These are phyloP conservation scores for Cyclophora punctaria DNA, from an alignment of 2,888 invertebrate species.

Conservation along the genomic window DNA sequence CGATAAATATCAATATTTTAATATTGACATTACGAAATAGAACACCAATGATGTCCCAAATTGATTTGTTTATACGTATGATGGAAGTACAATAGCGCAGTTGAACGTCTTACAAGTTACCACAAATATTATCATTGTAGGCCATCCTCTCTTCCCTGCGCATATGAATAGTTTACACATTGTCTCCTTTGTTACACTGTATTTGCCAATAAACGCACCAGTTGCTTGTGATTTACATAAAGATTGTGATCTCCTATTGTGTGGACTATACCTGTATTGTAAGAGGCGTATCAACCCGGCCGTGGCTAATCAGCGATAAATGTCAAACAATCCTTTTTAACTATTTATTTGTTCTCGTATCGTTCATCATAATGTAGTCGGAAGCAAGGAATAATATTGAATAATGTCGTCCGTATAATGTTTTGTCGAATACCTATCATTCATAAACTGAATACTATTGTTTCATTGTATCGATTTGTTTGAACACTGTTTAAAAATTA, in stretches of 20 bases:
- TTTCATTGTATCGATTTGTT: too few relatives aligned
- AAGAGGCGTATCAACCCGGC: constrained; percentile 33
- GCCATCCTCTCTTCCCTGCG: constrained; percentile 11
- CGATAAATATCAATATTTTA: constrained; percentile 3
- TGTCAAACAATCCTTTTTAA: constrained; percentile 40
- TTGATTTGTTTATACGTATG: constrained; percentile 5
- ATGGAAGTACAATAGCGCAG: constrained; percentile 2
- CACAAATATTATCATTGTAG: constrained; percentile 10
- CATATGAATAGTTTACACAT: constrained; percentile 9
- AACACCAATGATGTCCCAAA: constrained; percentile 7
- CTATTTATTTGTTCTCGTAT: constrained; percentile 25
- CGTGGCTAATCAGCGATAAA: constrained; percentile 56
- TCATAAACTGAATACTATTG: too few relatives aligned
- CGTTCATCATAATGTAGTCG: constrained; percentile 18
- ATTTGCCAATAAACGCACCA: constrained; percentile 22
- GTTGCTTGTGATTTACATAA: constrained; percentile 30
- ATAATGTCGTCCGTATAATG: too few relatives aligned
- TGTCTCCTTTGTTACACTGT: constrained; percentile 5
- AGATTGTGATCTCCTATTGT: constrained; percentile 39
- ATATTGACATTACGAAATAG: constrained; percentile 6
- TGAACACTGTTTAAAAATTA: too few relatives aligned
- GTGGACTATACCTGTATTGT: constrained; percentile 27
- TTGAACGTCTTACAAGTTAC: constrained; percentile 3
- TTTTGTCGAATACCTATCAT: too few relatives aligned
- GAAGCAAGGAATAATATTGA: too few relatives aligned